Conservation (phyloP, 1,140 invertebrate genomes). For the Acarapis woodi region DNA sequence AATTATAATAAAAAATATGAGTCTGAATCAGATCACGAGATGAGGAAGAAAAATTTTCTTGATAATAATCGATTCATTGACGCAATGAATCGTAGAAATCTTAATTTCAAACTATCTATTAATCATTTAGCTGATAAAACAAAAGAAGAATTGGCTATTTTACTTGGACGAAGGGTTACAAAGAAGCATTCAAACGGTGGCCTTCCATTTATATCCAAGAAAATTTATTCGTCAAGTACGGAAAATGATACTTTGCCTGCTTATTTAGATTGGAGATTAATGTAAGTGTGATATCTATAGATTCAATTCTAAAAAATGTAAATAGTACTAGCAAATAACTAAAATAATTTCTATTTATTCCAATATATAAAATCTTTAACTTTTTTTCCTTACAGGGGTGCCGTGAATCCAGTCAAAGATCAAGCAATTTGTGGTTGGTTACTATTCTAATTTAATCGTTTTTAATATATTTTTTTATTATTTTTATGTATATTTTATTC, state of each 20-base stretch:
- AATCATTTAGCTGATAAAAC: constrained; percentile 68
- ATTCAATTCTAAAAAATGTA: too few relatives aligned
- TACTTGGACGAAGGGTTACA: constrained; percentile 36
- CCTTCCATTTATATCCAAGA: constrained; percentile 30
- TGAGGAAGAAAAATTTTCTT: constrained; percentile 45
- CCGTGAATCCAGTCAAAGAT: constrained; percentile 66
- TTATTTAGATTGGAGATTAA: constrained; percentile 54
- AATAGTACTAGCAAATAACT: too few relatives aligned
- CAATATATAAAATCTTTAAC: too few relatives aligned
- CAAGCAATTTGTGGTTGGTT: constrained; percentile 47
- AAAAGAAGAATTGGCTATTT: constrained; percentile 39
- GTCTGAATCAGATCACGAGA: constrained; percentile 29
- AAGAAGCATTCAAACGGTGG: constrained; percentile 35
- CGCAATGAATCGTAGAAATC: constrained; percentile 44
- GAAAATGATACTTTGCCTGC: constrained; percentile 24
- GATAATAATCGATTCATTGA: constrained; percentile 61
- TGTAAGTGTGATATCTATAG: too few relatives aligned
- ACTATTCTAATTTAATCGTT: constrained; percentile 52
- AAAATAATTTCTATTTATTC: too few relatives aligned
- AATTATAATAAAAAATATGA: constrained; percentile 40
- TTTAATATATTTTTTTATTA: constrained; percentile 3
- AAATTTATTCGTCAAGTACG: constrained; percentile 23
- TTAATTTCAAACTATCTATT: constrained; percentile 38
- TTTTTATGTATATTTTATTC: too few relatives aligned
- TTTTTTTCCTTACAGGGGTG: too few relatives aligned